Evolutionary conservation across 2,113 vertebrate species (phyloP).

Genomic region (Empidonax traillii): DNA sequence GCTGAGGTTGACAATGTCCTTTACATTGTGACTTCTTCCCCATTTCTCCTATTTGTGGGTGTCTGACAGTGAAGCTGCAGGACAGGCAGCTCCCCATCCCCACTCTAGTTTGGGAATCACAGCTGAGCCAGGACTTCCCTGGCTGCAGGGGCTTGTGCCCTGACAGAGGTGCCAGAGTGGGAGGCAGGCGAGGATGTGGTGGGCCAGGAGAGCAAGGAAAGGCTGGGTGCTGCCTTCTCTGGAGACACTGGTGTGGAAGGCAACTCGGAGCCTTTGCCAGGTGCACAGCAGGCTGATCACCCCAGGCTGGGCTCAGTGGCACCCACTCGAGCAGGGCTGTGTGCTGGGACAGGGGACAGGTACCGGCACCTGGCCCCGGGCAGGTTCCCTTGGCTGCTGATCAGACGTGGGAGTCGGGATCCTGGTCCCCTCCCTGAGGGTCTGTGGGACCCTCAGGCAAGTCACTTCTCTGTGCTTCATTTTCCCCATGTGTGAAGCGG

Average conservation of each 20-base stretch:
- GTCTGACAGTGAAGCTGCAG: neutral
- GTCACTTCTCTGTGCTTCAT: neutral
- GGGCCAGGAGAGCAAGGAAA: neutral
- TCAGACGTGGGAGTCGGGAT: neutral
- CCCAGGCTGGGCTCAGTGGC: neutral
- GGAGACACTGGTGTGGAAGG: neutral
- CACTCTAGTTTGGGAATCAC: neutral
- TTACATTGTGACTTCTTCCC: neutral
- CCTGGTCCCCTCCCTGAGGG: neutral
- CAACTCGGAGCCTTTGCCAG: neutral
- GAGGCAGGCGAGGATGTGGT: neutral
- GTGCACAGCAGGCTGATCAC: fast-evolving
- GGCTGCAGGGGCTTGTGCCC: neutral
- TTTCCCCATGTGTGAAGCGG: neutral
- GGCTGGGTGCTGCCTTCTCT: neutral
- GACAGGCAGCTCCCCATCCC: neutral
- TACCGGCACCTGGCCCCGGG: neutral
- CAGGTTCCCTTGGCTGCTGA: neutral
- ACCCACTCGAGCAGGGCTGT: fast-evolving
- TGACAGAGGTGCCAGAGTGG: neutral
- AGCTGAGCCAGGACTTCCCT: neutral
- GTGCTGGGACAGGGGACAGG: neutral
- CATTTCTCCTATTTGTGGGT: neutral
- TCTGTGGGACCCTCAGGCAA: neutral
- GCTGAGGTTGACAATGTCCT: neutral